Conservation (phyloP, 1,140 invertebrate species). For the Drosophila punjabiensis region DNA sequence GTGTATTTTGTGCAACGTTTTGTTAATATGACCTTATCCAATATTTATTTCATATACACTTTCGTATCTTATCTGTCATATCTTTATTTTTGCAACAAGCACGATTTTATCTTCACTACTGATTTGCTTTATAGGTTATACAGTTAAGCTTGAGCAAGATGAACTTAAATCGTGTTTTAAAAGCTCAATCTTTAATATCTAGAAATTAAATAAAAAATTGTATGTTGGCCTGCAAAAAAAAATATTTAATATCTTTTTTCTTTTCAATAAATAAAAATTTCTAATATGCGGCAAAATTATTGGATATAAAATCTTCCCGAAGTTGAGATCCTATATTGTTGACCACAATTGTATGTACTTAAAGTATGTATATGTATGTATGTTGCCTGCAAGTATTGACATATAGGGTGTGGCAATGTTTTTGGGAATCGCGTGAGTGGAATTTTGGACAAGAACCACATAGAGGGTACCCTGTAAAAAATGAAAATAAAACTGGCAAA, state of each 20-base stretch:
- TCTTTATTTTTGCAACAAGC: slow-evolving; percentile 14
- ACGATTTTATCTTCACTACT: background rate
- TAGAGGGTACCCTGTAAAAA: background rate
- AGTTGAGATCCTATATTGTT: background rate
- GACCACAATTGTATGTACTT: slow-evolving; percentile 8
- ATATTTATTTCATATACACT: slow-evolving; percentile 15
- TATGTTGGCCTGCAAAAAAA: background rate
- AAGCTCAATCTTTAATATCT: no score
- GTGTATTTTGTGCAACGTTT: slow-evolving; percentile 4
- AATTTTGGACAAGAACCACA: slow-evolving; percentile 5
- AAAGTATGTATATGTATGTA: background rate
- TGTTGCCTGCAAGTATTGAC: slow-evolving; percentile 8
- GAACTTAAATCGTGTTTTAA: background rate
- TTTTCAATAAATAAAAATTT: no score
- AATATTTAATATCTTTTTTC: background rate
- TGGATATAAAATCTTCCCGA: background rate
- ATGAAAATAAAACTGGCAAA: background rate
- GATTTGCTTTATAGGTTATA: background rate
- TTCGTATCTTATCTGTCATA: slow-evolving; percentile 27
- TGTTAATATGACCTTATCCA: slow-evolving; percentile 2
- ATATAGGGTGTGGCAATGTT: slow-evolving; percentile 35
- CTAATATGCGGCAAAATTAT: no score
- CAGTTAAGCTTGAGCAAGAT: background rate
- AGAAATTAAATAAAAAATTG: background rate
- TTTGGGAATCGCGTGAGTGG: slow-evolving; percentile 17